A percentile compares a stretch with the other conserved stretches of the same genome.
Conservation (phyloP, 2,888 invertebrate species). For the Protodeltote pygarga region DNA sequence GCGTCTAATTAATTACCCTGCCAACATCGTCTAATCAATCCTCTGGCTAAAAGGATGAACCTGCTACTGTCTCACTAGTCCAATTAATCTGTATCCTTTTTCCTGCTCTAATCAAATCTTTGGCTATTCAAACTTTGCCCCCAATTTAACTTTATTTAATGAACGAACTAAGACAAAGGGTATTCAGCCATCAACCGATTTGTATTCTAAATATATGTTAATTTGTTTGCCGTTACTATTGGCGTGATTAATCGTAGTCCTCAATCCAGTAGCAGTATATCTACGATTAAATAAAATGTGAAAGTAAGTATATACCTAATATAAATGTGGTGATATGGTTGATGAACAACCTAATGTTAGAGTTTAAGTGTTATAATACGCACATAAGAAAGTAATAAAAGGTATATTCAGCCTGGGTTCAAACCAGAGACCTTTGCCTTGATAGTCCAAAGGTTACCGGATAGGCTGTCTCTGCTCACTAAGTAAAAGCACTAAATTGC, state of each 20-base stretch:
- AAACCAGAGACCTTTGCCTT: too few species aligned
- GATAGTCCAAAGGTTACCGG: too few species aligned
- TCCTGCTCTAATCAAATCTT: slow-evolving; percentile 32
- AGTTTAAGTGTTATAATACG: too few species aligned
- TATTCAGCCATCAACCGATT: slow-evolving; percentile 12
- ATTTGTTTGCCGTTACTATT: slow-evolving; percentile 26
- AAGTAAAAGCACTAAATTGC: too few species aligned
- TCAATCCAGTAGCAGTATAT: slow-evolving; percentile 22
- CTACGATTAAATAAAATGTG: too few species aligned
- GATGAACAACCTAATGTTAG: too few species aligned
- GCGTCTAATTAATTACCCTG: slow-evolving; percentile 68
- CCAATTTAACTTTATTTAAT: slow-evolving; percentile 35
- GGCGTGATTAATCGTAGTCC: slow-evolving; percentile 33
- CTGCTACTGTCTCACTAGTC: slow-evolving; percentile 49
- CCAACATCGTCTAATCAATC: slow-evolving; percentile 65
- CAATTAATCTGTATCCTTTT: slow-evolving; percentile 52
- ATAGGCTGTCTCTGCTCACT: too few species aligned
- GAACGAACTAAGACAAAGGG: slow-evolving; percentile 21
- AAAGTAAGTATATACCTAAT: too few species aligned
- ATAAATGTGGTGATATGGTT: too few species aligned
- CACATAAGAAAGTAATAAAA: too few species aligned
- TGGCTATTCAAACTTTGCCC: slow-evolving; percentile 26
- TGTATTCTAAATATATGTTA: slow-evolving; percentile 32
- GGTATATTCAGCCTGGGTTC: too few species aligned
- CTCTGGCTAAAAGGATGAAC: slow-evolving; percentile 56